Percentiles rank a stretch among this genome's conserved stretches.
phyloP scores from a whole-genome alignment of 2,888 invertebrate species.

The Thereva nobilitata region DNA sequence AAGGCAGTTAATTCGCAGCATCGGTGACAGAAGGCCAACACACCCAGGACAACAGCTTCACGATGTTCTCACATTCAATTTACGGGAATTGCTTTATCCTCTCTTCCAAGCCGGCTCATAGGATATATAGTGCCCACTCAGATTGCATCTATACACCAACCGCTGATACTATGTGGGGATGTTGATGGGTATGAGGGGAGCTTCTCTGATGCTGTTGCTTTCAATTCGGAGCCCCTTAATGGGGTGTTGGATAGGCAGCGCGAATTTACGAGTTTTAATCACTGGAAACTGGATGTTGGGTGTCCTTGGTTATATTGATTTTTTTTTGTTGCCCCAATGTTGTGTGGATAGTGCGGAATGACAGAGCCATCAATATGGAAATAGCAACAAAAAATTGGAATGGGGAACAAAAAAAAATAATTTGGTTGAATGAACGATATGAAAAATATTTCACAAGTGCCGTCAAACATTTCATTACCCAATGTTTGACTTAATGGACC shows the following conservation, averaged over 20 bases:
- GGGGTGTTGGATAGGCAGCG: constrained; percentile 32
- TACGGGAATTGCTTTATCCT: constrained; percentile 36
- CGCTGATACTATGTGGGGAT: no score
- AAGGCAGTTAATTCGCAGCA: constrained; percentile 37
- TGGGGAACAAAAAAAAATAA: no score
- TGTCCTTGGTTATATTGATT: constrained; percentile 18
- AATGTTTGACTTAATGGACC: no score
- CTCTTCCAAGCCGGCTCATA: constrained; percentile 10
- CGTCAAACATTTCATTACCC: no score
- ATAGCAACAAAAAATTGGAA: no score
- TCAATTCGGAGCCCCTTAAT: constrained; percentile 27
- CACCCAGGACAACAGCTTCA: constrained; percentile 17
- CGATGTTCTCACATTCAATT: constrained; percentile 35
- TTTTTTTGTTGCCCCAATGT: neutral
- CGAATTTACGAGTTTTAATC: constrained; percentile 34
- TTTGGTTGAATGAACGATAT: no score
- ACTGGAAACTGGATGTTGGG: constrained; percentile 12
- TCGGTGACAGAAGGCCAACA: constrained; percentile 32
- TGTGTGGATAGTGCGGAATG: no score
- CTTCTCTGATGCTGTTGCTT: constrained; percentile 20
- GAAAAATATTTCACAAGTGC: no score
- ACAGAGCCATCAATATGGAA: no score
- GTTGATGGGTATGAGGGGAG: no score
- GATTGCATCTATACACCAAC: constrained; percentile 21
- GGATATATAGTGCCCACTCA: constrained; percentile 27